These are phyloP conservation scores for Troides aeacus DNA, from an alignment of 2,888 invertebrate genomes.

Conservation along the genomic window DNA sequence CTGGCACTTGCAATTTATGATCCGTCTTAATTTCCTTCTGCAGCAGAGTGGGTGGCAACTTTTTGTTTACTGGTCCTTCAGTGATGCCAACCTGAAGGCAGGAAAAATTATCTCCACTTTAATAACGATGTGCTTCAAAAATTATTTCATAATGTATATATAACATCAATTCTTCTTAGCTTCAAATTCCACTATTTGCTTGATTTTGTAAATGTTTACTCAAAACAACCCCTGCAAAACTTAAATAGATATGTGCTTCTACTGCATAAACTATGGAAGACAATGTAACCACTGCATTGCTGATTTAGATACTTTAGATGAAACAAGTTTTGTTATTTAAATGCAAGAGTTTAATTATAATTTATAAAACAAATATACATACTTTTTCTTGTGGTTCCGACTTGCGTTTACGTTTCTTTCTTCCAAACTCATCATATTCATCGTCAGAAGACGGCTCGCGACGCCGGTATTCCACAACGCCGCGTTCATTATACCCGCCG, in stretches of 20 bases:
- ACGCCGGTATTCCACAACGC: slow-evolving; percentile 96
- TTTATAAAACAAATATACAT: slow-evolving; percentile 33
- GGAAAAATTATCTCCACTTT: slow-evolving; percentile 81
- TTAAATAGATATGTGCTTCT: slow-evolving; percentile 25
- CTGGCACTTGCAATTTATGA: slow-evolving; percentile 55
- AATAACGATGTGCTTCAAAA: slow-evolving; percentile 76
- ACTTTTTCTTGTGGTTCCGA: slow-evolving; percentile 51
- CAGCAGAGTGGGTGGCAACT: slow-evolving; percentile 72
- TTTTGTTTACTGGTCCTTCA: slow-evolving; percentile 76
- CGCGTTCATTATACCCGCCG: slow-evolving; percentile 97
- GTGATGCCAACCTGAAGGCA: slow-evolving; percentile 81
- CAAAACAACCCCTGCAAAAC: slow-evolving; percentile 28
- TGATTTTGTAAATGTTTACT: slow-evolving; percentile 48
- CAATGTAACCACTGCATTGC: slow-evolving; percentile 10
- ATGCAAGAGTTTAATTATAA: slow-evolving; percentile 7
- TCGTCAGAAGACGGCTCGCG: slow-evolving; percentile 92
- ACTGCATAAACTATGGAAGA: slow-evolving; percentile 18
- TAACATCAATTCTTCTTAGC: slow-evolving; percentile 73
- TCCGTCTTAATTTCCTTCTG: slow-evolving; percentile 63
- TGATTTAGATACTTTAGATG: slow-evolving; percentile 1
- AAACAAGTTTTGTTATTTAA: slow-evolving; percentile 5
- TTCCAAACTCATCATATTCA: slow-evolving; percentile 96
- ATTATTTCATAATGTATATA: slow-evolving; percentile 57
- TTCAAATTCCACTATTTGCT: slow-evolving; percentile 71
- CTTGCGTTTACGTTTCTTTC: slow-evolving; percentile 81